Evolutionary conservation across 2,113 vertebrate genomes (phyloP), one percentile per base, ranked within the genome.

Genomic region (Chlamydotis undulata): DNA sequence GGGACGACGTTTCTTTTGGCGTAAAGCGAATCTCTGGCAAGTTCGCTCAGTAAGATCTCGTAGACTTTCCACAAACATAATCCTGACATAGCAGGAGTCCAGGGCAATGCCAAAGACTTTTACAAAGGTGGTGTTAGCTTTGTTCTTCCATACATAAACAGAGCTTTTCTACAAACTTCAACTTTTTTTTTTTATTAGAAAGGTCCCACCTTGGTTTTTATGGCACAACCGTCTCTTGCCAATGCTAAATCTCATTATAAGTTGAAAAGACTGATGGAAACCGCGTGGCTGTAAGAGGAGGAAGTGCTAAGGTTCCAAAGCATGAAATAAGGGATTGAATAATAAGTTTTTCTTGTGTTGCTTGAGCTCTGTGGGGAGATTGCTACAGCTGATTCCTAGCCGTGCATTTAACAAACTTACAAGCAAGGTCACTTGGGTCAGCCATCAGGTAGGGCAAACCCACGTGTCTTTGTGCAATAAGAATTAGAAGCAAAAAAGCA

Each of bases 21-120:
- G 13, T n/a, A 83, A 61, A 71, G 73, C 7, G 2, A 86, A 63
- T 47, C 81, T 61, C 91, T 87, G 90, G 91, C 57, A 21, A 82
- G 76, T 86, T 86, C 0, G 0, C 24, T 73, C 28, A 16, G 39
- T 56, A 57, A 69, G 56, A 69, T 39, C 87, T 89, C 4, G 0
- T 85, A 97, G 93, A 90, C 87, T 95, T 96, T 96, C 94, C 93
- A 94, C 52, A 95, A 94, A 94, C 87, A 83, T 49, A 63, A 6
- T 49, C 79, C 85, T 94, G 94, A 96, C 26, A 7, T 89, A 89
- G 52, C 73, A 56, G 77, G 43, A 92, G 61, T 23, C 1, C 29
- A 67, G 56, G 45, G 57, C 49, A 28, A 68, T 0, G 19, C 73
- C 92, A 71, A 78, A 82, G 74, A 50, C 25, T 24, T 53, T 84